Base-by-base conservation (phyloP, 2,888 invertebrate species). In the Zaprionus obscuricornis region DNA sequence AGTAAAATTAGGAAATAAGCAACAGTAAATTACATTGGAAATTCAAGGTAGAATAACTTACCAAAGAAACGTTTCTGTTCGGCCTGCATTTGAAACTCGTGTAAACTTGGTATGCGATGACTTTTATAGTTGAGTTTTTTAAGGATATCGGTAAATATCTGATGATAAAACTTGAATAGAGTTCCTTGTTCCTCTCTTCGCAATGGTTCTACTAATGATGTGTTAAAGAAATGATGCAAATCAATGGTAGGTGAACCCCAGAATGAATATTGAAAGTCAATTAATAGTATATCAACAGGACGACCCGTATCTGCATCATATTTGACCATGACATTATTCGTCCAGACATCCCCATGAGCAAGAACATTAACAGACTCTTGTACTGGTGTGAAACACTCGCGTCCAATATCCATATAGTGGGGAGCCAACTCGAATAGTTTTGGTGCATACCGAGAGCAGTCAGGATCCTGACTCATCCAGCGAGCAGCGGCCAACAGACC, bases 171-270 rank as follows among this genome's bases (percentile, higher is more conserved):
- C 49, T 89, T 81, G 6, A 90, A 73, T 0, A 90, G 67, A 6
- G 76, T 73, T 20, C 84, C 85, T 47, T 89, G 89, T 16, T 87
- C 77, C 33, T 82, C 56, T 0, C 84, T 51, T 0, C 89, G 82
- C 31, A 90, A 40, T 0, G 85, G 82, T 20, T 90, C 89, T 20
- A 64, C 57, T 2, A 90, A 51, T 0, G 90, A 90, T 1, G 90
- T 90, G 29, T 90, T 88, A 37, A 90, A 87, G 1, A 90, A 81
- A 39, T 89, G 86, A 64, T 89, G 89, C 18, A 90, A 70, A 64
- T 90, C 90, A 13, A 90, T 74, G 0, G 87, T 74, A 1, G 90
- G 90, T 2, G 90, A 89, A 7, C 88, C 87, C 90, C 90, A 90
- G 40, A 85, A 87, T 1, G 88, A 82, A 62, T 88, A 90, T 36